These are phyloP conservation scores for Paramormyrops hopkinsi DNA, from an alignment of 2,797 vertebrate species.

Conservation along the genomic window DNA sequence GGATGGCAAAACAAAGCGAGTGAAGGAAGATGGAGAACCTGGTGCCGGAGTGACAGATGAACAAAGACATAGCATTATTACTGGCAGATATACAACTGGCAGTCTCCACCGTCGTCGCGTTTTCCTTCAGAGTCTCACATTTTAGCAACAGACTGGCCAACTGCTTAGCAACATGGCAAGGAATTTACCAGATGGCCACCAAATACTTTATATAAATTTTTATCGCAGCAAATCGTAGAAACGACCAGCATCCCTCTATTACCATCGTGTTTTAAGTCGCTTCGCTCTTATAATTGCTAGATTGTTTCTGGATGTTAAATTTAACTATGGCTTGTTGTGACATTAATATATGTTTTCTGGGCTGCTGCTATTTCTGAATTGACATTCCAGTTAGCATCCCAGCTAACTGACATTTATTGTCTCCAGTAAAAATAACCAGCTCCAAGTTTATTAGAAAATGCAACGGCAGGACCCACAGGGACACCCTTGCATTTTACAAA, in stretches of 20 bases:
- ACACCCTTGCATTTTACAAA: not conserved
- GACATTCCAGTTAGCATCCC: not conserved
- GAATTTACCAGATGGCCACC: conserved; percentile 3
- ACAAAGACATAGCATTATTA: not conserved
- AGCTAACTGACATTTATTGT: not conserved
- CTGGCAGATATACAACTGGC: not conserved
- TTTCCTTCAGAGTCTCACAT: not conserved
- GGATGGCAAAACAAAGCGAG: not conserved
- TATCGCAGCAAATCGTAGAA: not conserved
- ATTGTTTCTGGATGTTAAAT: not conserved
- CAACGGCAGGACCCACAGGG: not conserved
- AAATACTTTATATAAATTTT: not conserved
- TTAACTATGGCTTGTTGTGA: not conserved
- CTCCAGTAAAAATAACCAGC: not conserved
- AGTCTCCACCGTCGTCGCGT: not conserved
- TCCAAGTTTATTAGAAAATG: not conserved
- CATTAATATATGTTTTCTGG: not conserved
- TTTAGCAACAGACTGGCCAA: not conserved
- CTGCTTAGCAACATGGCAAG: not conserved
- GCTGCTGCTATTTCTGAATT: not conserved
- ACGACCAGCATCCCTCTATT: not conserved
- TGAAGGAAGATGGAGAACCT: not conserved
- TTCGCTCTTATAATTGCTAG: not conserved
- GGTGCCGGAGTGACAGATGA: not conserved
- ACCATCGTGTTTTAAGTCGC: not conserved